These are phyloP conservation scores for Nysson spinosus DNA, from an alignment of 2,888 invertebrate genomes.

Conservation along the genomic window DNA sequence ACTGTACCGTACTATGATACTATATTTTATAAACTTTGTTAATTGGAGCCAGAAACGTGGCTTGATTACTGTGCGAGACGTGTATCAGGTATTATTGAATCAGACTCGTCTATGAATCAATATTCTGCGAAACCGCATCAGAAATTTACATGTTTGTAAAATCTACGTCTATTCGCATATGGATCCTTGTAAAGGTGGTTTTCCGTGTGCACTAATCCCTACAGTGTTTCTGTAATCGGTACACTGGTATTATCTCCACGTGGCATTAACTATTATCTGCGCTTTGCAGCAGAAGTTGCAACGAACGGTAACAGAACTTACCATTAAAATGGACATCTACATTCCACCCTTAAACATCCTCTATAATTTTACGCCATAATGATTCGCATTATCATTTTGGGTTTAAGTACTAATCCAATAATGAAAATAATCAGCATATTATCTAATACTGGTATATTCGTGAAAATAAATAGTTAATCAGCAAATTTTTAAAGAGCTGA, in stretches of 20 bases:
- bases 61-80: conserved; percentile 40
- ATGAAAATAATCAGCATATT: no score
- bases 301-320: not conserved
- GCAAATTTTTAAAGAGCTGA: no score
- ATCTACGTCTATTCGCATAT: conserved; percentile 1
- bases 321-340: not conserved
- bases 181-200: conserved; percentile 16
- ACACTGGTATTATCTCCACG: not conserved
- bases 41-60: conserved; percentile 36
- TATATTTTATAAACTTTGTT: conserved; percentile 46
- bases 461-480: no score
- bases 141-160: conserved; percentile 29
- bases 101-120: conserved; percentile 63
- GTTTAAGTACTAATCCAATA: no score
- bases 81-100: conserved; percentile 37
- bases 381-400: no score
- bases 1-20: conserved; percentile 22
- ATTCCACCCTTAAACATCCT: no score
- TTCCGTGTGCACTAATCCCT: not conserved
- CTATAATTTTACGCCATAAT: no score
- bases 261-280: conserved; percentile 1
- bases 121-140: conserved; percentile 47
- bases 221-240: not conserved
- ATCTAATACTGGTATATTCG: no score
- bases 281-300: not conserved